These are phyloP conservation scores for Phrynosoma platyrhinos DNA, from an alignment of 2,113 vertebrate genomes.

Conservation along the genomic window DNA sequence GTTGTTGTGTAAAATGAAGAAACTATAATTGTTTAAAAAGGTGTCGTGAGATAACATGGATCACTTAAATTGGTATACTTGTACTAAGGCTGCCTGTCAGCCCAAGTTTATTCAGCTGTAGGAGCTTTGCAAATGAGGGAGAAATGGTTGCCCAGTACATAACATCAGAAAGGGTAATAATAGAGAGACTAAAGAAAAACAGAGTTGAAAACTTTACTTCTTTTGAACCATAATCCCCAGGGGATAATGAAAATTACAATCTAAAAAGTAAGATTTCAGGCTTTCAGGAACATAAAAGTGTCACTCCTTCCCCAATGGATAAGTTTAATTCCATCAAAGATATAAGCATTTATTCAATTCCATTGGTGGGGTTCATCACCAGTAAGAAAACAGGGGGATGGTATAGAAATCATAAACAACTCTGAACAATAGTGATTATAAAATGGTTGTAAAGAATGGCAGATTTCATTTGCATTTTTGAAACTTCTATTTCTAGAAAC, in stretches of 20 bases:
- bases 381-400: background rate
- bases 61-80: background rate
- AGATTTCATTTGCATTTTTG: background rate
- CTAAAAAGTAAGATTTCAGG: background rate
- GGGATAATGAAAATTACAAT: background rate
- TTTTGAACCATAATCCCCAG: background rate
- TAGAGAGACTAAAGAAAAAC: background rate
- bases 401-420: background rate
- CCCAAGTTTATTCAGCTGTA: background rate
- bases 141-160: background rate
- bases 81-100: background rate
- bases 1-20: slow-evolving; percentile 38
- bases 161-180: background rate
- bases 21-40: slow-evolving; percentile 29
- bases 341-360: background rate
- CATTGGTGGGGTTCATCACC: background rate
- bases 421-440: background rate
- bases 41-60: background rate
- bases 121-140: background rate
- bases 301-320: background rate
- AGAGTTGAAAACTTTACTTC: background rate
- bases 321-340: background rate
- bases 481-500: background rate
- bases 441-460: background rate
- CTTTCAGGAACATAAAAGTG: too few species aligned